Conservation (phyloP, 2,888 invertebrate species). For the Nomada fucata region DNA sequence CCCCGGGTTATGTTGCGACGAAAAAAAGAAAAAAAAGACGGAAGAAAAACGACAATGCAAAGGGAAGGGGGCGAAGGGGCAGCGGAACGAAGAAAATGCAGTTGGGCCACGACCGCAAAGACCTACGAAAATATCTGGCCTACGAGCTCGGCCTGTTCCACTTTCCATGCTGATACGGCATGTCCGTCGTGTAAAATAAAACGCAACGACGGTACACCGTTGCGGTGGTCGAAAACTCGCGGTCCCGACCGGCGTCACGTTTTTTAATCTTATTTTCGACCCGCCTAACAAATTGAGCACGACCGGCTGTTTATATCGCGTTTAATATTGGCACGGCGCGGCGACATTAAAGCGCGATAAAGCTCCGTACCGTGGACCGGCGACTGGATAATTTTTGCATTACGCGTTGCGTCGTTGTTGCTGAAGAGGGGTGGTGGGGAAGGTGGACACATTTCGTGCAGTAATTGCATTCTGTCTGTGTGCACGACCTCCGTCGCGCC, state of each 20-base stretch:
- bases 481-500: background rate
- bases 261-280: slow-evolving; percentile 56
- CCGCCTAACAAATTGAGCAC: slow-evolving; percentile 64
- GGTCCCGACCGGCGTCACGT: slow-evolving; percentile 12
- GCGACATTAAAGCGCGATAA: slow-evolving; percentile 70
- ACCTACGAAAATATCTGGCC: slow-evolving; percentile 58
- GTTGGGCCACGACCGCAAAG: slow-evolving; percentile 40
- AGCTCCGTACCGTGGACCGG: slow-evolving; percentile 37
- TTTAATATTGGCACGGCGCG: slow-evolving; percentile 68
- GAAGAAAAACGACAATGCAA: slow-evolving; percentile 10
- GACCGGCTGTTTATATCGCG: slow-evolving; percentile 68
- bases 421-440: slow-evolving; percentile 15
- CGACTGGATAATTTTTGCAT: slow-evolving; percentile 56
- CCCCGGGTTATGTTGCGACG: slow-evolving; percentile 27
- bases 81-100: slow-evolving; percentile 36
- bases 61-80: slow-evolving; percentile 8
- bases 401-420: slow-evolving; percentile 21
- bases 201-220: slow-evolving; percentile 50
- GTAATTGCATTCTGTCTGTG: slow-evolving; percentile 30
- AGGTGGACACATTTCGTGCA: background rate
- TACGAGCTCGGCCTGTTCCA: slow-evolving; percentile 59
- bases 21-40: slow-evolving; percentile 14
- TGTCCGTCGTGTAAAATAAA: slow-evolving; percentile 70
- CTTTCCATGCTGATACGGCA: slow-evolving; percentile 70
- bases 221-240: slow-evolving; percentile 57